These are phyloP conservation scores for Prinia subflava DNA, from an alignment of 2,113 vertebrate genomes.

Conservation along the genomic window DNA sequence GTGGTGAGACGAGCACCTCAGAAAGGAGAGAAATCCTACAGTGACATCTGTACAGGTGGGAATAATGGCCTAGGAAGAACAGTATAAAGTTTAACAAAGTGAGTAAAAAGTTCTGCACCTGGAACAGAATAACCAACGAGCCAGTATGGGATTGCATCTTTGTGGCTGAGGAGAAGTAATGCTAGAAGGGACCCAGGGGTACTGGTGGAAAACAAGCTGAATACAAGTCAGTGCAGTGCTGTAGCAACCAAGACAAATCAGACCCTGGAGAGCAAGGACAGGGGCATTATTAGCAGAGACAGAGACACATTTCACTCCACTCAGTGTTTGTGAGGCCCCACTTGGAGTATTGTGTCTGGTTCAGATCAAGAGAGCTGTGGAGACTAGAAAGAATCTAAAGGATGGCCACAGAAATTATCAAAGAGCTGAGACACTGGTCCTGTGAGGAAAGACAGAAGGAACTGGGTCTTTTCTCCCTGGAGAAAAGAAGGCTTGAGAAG, in stretches of 20 bases:
- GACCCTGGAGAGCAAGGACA: neutral
- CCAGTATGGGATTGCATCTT: neutral
- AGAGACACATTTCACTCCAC: neutral
- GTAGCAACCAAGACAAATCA: neutral
- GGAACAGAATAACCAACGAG: neutral
- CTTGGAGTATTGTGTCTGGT: neutral
- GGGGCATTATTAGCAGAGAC: neutral
- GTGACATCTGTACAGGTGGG: neutral
- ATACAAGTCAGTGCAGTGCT: neutral
- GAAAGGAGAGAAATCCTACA: neutral
- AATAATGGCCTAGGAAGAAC: neutral
- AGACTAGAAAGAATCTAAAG: neutral
- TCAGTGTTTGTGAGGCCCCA: rapidly evolving
- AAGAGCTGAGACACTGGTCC: neutral
- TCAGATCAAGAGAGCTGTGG: neutral
- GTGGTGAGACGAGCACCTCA: neutral
- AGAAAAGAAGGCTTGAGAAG: neutral
- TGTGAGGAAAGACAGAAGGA: neutral
- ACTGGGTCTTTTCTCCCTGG: neutral
- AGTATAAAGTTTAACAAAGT: neutral
- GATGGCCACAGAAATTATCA: neutral
- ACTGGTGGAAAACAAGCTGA: neutral
- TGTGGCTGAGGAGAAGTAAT: neutral
- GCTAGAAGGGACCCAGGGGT: neutral
- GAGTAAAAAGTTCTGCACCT: neutral